Evolutionary conservation across 2,888 invertebrate genomes (phyloP).

Genomic region (Chloromyia formosa): DNA sequence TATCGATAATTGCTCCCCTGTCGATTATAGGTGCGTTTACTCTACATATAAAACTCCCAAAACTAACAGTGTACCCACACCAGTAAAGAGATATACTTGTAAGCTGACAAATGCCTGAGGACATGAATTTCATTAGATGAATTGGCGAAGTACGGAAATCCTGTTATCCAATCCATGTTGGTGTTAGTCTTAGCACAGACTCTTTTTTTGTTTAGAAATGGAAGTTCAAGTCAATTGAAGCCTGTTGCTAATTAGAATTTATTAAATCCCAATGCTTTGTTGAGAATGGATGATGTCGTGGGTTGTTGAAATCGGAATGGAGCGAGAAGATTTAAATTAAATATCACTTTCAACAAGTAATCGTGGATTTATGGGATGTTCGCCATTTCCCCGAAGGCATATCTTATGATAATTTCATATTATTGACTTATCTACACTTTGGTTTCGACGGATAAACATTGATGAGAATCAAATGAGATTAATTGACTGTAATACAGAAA

Average conservation of each 20-base stretch:
- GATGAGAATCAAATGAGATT: too few species aligned
- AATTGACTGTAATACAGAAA: too few species aligned
- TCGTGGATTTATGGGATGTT: not conserved
- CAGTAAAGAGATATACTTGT: not conserved
- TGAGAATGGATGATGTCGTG: not conserved
- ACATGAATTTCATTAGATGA: not conserved
- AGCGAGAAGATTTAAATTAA: slow-evolving; percentile 2
- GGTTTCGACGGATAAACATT: too few species aligned
- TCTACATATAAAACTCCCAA: too few species aligned
- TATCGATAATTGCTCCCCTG: too few species aligned
- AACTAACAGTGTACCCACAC: too few species aligned
- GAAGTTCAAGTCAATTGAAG: not conserved
- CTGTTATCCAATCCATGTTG: not conserved
- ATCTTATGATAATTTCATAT: too few species aligned
- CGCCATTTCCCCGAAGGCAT: not conserved
- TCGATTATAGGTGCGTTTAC: too few species aligned
- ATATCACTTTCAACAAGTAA: not conserved
- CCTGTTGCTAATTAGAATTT: slow-evolving; percentile 6
- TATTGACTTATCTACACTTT: too few species aligned
- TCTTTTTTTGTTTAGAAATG: not conserved
- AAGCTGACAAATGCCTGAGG: not conserved
- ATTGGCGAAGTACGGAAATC: not conserved
- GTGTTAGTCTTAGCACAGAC: not conserved
- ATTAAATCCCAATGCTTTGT: not conserved
- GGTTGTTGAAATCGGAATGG: not conserved